Evolutionary conservation across 2,888 invertebrate species (phyloP), one percentile per base, ranked within the genome.

Genomic region (Caenorhabditis uteleia): DNA sequence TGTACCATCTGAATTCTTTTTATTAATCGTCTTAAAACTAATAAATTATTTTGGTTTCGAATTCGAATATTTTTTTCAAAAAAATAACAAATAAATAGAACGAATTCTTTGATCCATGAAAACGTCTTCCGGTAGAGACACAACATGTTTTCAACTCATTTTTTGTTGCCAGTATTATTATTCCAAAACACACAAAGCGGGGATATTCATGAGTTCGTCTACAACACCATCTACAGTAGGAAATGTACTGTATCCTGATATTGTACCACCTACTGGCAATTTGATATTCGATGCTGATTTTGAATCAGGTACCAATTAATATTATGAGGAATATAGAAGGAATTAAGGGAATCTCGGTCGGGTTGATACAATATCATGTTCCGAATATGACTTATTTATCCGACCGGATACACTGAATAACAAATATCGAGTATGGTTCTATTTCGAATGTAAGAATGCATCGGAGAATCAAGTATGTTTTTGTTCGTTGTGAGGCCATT

Each of bases 401-500:
- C 88, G 97, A 39, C 95, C 97, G 0, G 97, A 98, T 84, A 95
- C 95, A 0, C 94, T 95, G 84, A 91, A 93, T 84, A 94, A 95
- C 0, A 88, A 93, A 40, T 89, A 91, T 68, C 87, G 97, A 45
- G 90, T 95, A 76, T 97, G 95, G 97, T 97, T 95, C 85, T 94
- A 97, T 86, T 98, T 97, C 83, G 93, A 94, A 1, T 95, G 74
- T 42, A 55, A 65, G 16, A 77, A 75, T 54, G 68, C 71, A 3
- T 56, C 48, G 3, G 58, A 70, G 16, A 77, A 72, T 54, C 76
- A 77, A 65, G 74, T 71, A 10, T 23, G 10, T 5, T 5, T 10
- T 12, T 12, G 8, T 12, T 6, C 6, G 29, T 29, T 29, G 12
- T 23, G 12, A 25, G 14, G 7, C 5, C 8, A 40, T 10, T 21